Base-by-base conservation (phyloP, 1,140 invertebrate species). In the Panagrolaimus sp. region DNA sequence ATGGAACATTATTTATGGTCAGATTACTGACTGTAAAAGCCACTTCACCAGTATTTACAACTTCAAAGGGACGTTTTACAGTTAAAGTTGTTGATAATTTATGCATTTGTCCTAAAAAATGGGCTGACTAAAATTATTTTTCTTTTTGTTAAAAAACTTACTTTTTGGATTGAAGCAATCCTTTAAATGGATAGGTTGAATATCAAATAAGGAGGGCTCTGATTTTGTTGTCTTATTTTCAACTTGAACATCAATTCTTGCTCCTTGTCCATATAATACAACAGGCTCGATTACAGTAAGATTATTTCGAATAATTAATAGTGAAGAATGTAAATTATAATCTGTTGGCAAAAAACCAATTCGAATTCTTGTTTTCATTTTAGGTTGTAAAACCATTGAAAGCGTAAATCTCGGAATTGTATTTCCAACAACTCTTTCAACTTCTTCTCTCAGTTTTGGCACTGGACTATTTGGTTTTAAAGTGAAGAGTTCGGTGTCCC, bases 231-330 rank as follows among this genome's bases (percentile, higher is more conserved):
- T 89, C 1, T 90, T 88, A 83, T 92, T 93, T n/a, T 90, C 93
- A 79, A 97, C 90, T 78, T 91, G 90, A 82, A 97, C 90, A 83
- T 91, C 89, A 10, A 92, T 91, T 73, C 89, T 84, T 0, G 90
- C 91, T 14, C 92, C 92, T 76, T 90, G 87, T 0, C 92, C 93
- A 62, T 88, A 88, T 38, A 97, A 80, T 73, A 89, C 88, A 14
- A 95, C 84, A 15, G 89, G 88, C 85, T 98, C 94, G 74, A 96
- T 85, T 58, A 93, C 89, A 0, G 94, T 97, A 74, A 97, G 86
- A 84, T 98, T 97, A 84, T 96, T 98, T 77, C 93, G 84, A 46
- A 88, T 86, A 64, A 87, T 74, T 63, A 87, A 83, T 67, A 87
- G 73, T 48, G 87, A 87, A n/a, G 85, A 85, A 72, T 83, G 83